Percentiles rank a stretch among this genome's conserved stretches.
These are phyloP conservation scores for Rugalucina vietnamica DNA, from an alignment of 2,888 invertebrate species.

Conservation along the genomic window DNA sequence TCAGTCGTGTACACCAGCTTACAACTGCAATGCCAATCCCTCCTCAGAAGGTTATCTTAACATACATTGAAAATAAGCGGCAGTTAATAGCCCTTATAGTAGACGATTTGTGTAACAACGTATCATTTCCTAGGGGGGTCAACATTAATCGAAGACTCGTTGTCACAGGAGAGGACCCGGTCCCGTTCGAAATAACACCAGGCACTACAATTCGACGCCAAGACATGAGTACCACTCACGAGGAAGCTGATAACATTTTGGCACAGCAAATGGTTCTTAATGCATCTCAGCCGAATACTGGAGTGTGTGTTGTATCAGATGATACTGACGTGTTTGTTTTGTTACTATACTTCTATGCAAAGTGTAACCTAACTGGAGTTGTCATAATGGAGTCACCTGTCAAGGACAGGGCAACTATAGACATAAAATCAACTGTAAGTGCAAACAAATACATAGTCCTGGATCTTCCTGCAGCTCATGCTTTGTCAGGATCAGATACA, in stretches of 20 bases:
- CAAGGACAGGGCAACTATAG: not conserved
- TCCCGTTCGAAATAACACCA: not conserved
- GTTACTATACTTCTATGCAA: not conserved
- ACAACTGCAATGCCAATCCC: not conserved
- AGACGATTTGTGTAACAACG: not conserved
- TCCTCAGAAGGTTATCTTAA: not conserved
- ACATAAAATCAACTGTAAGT: not conserved
- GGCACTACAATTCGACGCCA: not conserved
- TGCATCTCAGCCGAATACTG: not conserved
- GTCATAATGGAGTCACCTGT: conserved; percentile 6
- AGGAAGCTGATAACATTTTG: not conserved
- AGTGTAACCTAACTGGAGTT: not conserved
- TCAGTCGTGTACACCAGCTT: not conserved
- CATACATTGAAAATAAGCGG: not conserved
- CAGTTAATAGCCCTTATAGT: not conserved
- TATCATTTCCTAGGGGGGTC: no score
- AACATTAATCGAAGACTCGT: not conserved
- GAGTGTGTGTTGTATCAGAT: conserved; percentile 17
- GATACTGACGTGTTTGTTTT: not conserved
- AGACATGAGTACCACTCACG: not conserved
- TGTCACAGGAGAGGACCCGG: not conserved
- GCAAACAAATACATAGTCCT: not conserved
- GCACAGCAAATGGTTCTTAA: not conserved
- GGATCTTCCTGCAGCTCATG: not conserved
- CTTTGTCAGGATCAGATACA: not conserved